phyloP scores from a whole-genome alignment of 2,888 invertebrate species.

The Drosophila eohydei region DNA sequence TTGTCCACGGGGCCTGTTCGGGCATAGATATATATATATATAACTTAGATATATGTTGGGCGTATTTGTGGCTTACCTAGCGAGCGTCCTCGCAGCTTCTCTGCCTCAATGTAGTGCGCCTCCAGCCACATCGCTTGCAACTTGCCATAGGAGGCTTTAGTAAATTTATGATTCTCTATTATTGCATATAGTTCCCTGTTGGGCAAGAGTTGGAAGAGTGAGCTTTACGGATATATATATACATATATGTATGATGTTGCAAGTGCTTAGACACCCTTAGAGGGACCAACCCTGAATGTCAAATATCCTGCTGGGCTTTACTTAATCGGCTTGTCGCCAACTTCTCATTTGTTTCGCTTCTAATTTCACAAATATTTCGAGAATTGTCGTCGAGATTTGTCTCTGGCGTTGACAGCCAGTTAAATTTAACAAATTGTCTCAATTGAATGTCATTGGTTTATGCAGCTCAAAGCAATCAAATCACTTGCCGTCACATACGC shows the following conservation, averaged over 20 bases:
- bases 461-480: conserved; percentile 72
- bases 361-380: conserved; percentile 43
- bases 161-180: conserved; percentile 95
- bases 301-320: conserved; percentile 48
- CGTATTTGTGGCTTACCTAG: conserved; percentile 86
- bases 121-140: conserved; percentile 97
- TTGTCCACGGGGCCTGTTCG: conserved; percentile 93
- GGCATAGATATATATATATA: not conserved
- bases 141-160: conserved; percentile 94
- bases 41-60: not conserved
- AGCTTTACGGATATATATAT: not conserved
- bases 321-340: conserved; percentile 36
- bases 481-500: conserved; percentile 51
- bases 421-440: conserved; percentile 74
- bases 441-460: conserved; percentile 76
- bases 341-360: not conserved
- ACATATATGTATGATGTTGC: not conserved
- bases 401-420: conserved; percentile 65
- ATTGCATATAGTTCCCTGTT: conserved; percentile 93
- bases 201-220: not conserved
- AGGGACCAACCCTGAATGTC: conserved; percentile 36
- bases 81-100: conserved; percentile 94
- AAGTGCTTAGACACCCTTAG: conserved; percentile 24
- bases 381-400: not conserved
- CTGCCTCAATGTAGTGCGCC: conserved; percentile 97